phyloP scores from a whole-genome alignment of 1,140 invertebrate species.

The Cydia splendana region DNA sequence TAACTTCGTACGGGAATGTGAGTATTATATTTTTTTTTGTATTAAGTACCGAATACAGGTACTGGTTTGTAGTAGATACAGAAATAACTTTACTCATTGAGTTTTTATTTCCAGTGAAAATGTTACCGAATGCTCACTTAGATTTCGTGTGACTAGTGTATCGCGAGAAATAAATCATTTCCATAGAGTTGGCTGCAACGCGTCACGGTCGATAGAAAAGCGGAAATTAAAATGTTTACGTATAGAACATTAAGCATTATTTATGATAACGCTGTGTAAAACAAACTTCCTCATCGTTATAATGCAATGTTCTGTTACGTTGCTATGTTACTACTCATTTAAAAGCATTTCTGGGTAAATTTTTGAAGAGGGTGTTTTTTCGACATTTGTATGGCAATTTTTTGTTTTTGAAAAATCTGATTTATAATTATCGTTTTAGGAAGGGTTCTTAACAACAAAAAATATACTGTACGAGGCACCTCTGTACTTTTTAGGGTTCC shows the following conservation, averaged over 20 bases:
- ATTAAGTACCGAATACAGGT: background rate
- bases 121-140: conserved; percentile 7
- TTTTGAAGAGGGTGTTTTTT: no score
- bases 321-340: no score
- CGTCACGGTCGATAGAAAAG: conserved; percentile 39
- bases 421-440: no score
- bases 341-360: no score
- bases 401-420: no score
- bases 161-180: conserved; percentile 38
- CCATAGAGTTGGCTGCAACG: conserved; percentile 34
- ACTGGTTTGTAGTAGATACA: background rate
- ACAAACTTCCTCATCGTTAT: background rate
- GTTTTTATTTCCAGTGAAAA: conserved; percentile 2
- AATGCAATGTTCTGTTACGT: background rate
- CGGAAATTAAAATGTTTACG: conserved; percentile 64
- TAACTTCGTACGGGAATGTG: background rate
- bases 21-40: background rate
- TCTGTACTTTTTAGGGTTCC: no score
- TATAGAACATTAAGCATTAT: conserved; percentile 58
- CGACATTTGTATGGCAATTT: no score
- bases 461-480: no score
- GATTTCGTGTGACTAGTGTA: conserved; percentile 12
- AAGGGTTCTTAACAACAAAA: no score
- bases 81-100: background rate
- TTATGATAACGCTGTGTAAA: conserved; percentile 47